Conservation (phyloP, 2,888 invertebrate genomes). For the Eueremaeus valkanovi region DNA sequence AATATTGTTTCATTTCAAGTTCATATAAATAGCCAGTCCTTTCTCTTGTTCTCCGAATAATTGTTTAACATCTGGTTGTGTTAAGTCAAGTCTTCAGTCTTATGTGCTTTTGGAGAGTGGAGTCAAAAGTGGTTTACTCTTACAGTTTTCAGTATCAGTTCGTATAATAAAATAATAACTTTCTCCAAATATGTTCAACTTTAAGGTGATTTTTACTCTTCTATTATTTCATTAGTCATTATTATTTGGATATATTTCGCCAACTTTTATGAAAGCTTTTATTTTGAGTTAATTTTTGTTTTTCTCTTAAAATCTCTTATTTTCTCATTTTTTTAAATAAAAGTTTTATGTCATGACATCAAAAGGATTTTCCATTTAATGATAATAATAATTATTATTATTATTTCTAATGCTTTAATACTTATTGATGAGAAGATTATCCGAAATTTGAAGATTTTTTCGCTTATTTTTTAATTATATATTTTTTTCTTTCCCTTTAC, state of each 20-base stretch:
- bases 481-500: not conserved
- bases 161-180: not conserved
- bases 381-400: no score
- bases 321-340: not conserved
- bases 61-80: slow-evolving; percentile 9
- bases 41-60: slow-evolving; percentile 24
- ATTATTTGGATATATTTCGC: not conserved
- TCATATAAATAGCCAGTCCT: slow-evolving; percentile 6
- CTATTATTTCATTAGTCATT: not conserved
- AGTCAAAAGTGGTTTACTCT: not conserved
- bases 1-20: slow-evolving; percentile 8
- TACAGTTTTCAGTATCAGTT: not conserved
- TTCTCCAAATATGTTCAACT: not conserved
- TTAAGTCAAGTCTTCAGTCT: not conserved
- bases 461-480: not conserved
- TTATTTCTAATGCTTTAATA: no score
- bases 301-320: not conserved
- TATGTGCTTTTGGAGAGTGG: no score
- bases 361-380: no score
- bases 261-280: not conserved
- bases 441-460: no score
- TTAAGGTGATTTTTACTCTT: not conserved
- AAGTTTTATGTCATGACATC: no score
- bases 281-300: not conserved
- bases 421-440: no score